Evolutionary conservation across 2,113 vertebrate genomes (phyloP), one percentile per base, ranked within the genome.

Genomic region (Cynoglossus semilaevis): DNA sequence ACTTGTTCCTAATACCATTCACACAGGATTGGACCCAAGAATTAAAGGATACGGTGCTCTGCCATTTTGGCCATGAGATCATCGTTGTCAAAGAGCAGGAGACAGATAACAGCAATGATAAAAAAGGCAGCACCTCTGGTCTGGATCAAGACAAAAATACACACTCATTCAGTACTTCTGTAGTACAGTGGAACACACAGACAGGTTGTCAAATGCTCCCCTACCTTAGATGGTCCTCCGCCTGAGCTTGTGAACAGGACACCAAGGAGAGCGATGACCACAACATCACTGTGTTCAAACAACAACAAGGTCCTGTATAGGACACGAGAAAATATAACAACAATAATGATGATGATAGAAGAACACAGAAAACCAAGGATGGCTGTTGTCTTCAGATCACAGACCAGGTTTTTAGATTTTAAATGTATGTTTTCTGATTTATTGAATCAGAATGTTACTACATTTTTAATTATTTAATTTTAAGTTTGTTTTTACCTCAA

Each of bases 11-110:
- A 6, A 2, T 4, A 6, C 22, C 22, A 29, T 29, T 29, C 22
- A 29, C 22, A 29, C 15, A 13, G 8, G 5, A n/a, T n/a, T n/a
- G n/a, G n/a, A n/a, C n/a, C 15, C 8, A 53, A 7, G 38, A 22
- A 42, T 34, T 12, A 89, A 94, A 98, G 94, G 96, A 99, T 99
- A 98, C 97, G 95, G 85, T 98, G 96, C 77, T 98, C 96, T 15
- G 95, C 95, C 92, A 98, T 96, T 87, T 99, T 99, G 48, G 96
- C 95, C 96, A 99, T 98, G 65, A 98, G 95, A 67, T 99, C 95
- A 45, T 99, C 96, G 63, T 99, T 99, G 86, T 99, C 96, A 35
- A 99, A 99, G 76, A 99, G 93, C 1, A 99, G 86, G 22, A 99
- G 90, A 79, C 96, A 98, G 76, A 98, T 92, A 34, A 99, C 93